Percentiles rank a stretch among this genome's conserved stretches.
Conservation (phyloP, 2,888 invertebrate species). For the Apodemia duryi region DNA sequence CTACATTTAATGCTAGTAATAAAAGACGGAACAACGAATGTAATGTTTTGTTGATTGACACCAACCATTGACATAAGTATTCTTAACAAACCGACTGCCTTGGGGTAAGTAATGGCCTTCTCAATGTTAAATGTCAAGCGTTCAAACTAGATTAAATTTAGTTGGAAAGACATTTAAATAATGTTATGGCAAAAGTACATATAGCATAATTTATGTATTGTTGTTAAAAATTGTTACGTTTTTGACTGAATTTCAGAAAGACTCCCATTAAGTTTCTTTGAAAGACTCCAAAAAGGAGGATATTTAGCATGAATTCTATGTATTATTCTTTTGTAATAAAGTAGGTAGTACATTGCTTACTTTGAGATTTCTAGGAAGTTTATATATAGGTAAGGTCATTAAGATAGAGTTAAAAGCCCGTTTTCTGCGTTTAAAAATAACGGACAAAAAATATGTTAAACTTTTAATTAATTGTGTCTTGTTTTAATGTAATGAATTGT, state of each 20-base stretch:
- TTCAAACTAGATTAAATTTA: not conserved
- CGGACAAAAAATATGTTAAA: too few species aligned
- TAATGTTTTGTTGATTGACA: constrained; percentile 3
- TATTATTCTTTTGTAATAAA: too few species aligned
- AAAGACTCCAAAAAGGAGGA: too few species aligned
- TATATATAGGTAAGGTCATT: too few species aligned
- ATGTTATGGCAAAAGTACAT: not conserved
- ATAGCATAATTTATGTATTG: not conserved
- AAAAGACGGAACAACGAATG: not conserved
- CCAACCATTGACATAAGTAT: not conserved
- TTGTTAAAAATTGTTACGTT: not conserved
- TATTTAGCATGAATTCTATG: too few species aligned
- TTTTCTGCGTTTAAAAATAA: too few species aligned
- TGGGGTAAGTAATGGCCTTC: not conserved
- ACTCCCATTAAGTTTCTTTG: too few species aligned
- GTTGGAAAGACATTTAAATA: not conserved
- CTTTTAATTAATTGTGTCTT: too few species aligned
- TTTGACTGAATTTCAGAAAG: not conserved
- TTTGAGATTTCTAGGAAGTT: too few species aligned
- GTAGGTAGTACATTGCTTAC: too few species aligned
- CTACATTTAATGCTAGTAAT: not conserved
- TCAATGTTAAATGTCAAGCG: constrained; percentile 4
- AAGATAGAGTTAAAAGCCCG: too few species aligned
- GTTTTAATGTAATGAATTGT: too few species aligned
- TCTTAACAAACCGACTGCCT: constrained; percentile 2